Evolutionary conservation across 2,888 invertebrate genomes (phyloP), one percentile per base, ranked within the genome.

Genomic region (Troides helena): DNA sequence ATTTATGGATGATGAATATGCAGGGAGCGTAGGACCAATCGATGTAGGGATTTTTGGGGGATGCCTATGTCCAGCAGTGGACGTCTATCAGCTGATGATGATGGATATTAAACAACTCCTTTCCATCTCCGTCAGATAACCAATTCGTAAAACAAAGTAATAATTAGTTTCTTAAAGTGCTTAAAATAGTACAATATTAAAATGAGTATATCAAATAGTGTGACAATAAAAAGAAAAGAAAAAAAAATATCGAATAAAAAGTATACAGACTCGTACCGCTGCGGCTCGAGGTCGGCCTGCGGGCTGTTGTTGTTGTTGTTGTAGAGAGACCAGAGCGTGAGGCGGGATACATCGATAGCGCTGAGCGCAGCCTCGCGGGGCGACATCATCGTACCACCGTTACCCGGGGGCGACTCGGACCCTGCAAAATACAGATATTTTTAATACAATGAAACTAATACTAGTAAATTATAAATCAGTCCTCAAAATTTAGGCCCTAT

Each of bases 291-390:
- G 71, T 90, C 90, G 0, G 93, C 92, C 73, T 93, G 93, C 21
- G 90, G 90, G 79, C 94, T 93, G 80, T 87, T 93, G 85, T 94
- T 94, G 80, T 95, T 96, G 81, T 95, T 96, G 85, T 96, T 96
- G 89, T 96, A 97, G 80, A 97, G 94, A 74, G 96, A 97, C 96
- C 97, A 97, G 36, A 97, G 92, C 0, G 96, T 95, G 75, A 97
- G 94, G 71, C 97, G 95, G 1, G 96, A 95, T 90, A 96, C 95
- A 83, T 97, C 97, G 71, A 96, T 89, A 14, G 95, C 95, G 75
- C 95, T 95, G 68, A 97, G 89, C 0, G 94, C 89, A 1, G 83
- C 92, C 81, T 88, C 93, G 80, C 94, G 81, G 0, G 89, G 86
- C 73, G 94, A 78, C 92, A 94, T 79, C 92, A 94, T 82, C 76